Conservation (phyloP, 2,113 vertebrate species). For the Pygathrix nemaeus region DNA sequence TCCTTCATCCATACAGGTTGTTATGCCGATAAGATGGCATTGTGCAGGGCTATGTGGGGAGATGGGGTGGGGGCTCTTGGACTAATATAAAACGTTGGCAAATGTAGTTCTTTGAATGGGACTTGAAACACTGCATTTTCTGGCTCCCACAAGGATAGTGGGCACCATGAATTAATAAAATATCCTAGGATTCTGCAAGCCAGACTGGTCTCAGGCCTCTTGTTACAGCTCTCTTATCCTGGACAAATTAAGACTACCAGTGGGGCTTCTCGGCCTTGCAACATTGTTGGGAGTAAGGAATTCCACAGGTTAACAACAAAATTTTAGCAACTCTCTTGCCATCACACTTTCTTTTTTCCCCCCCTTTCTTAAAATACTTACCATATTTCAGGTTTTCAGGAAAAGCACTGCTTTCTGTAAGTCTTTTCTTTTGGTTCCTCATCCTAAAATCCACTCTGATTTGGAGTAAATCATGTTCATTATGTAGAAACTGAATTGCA, state of each 20-base stretch:
- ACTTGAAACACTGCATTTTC: not conserved
- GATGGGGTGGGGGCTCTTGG: fast-evolving
- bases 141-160: not conserved
- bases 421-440: not conserved
- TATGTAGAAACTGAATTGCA: not conserved
- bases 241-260: not conserved
- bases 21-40: no score
- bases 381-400: not conserved
- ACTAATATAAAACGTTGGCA: not conserved
- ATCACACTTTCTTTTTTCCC: not conserved
- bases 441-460: not conserved
- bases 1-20: not conserved
- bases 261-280: not conserved
- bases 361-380: not conserved
- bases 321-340: not conserved
- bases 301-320: not conserved
- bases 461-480: not conserved
- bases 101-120: not conserved
- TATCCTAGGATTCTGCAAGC: not conserved
- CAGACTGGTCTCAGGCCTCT: not conserved
- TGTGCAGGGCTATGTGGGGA: not conserved
- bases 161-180: not conserved
- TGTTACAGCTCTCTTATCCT: not conserved
- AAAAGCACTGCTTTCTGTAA: not conserved
- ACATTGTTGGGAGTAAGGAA: not conserved